Percentiles rank a stretch among this genome's conserved stretches.
Evolutionary conservation across 2,888 invertebrate species (phyloP).

Genomic region (Melanotus villosus): DNA sequence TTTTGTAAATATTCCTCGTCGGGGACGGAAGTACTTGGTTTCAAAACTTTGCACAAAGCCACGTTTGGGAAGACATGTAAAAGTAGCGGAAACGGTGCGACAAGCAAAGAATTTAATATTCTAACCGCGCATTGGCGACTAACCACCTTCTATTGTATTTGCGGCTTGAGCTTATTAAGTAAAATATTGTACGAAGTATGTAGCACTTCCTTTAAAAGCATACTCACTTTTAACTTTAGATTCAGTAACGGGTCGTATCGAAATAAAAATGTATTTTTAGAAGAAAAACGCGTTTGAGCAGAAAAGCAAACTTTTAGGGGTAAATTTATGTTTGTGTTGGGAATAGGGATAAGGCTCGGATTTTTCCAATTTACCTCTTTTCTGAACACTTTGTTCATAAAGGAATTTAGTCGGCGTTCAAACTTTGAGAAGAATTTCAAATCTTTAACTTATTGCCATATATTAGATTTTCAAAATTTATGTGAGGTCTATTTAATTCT

Average conservation of each 20-base stretch:
- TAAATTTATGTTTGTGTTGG: too few relatives aligned
- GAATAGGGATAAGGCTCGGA: too few relatives aligned
- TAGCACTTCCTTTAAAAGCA: constrained; percentile 28
- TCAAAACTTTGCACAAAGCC: constrained; percentile 9
- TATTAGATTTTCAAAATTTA: too few relatives aligned
- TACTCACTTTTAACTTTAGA: neutral
- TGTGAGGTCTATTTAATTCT: too few relatives aligned
- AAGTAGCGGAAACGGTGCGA: constrained; percentile 30
- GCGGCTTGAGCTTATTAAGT: constrained; percentile 27
- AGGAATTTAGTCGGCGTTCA: too few relatives aligned
- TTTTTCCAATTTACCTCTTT: too few relatives aligned
- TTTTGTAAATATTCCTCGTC: neutral
- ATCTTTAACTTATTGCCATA: too few relatives aligned
- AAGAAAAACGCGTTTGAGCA: too few relatives aligned
- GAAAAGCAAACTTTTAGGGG: too few relatives aligned
- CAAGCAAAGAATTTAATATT: constrained; percentile 31
- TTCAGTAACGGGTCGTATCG: neutral
- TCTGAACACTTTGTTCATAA: too few relatives aligned
- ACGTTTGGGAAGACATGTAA: neutral
- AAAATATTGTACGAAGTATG: constrained; percentile 24
- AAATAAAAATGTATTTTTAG: too few relatives aligned
- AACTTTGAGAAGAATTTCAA: too few relatives aligned
- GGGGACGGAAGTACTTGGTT: neutral
- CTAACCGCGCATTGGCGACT: constrained; percentile 28
- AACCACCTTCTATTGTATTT: constrained; percentile 37